Evolutionary conservation across 2,797 vertebrate genomes (phyloP).

Genomic region (Mormyrus hasselquistii): DNA sequence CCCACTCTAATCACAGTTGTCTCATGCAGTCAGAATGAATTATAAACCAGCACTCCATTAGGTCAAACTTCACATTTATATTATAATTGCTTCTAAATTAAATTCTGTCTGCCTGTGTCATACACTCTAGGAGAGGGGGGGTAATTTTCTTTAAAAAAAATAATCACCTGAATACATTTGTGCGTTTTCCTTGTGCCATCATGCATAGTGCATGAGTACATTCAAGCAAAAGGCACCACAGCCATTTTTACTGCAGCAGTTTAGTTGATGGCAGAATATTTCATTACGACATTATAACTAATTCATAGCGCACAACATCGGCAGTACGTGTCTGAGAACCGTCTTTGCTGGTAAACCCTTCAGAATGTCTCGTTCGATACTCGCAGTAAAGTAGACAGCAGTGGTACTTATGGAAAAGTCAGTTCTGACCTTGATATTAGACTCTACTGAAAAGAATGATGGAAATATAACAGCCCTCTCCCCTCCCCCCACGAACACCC

Average conservation of each 20-base stretch:
- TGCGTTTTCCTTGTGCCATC: not conserved
- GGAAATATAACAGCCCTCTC: not conserved
- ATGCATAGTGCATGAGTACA: not conserved
- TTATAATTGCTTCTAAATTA: conserved; percentile 37
- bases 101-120: conserved; percentile 23
- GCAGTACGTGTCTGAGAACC: not conserved
- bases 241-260: not conserved
- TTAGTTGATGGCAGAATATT: not conserved
- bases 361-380: not conserved
- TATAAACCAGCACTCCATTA: conserved; percentile 22
- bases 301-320: not conserved
- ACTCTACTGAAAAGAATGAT: not conserved
- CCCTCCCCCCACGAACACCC: not conserved
- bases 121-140: conserved; percentile 18
- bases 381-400: not conserved
- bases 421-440: not conserved
- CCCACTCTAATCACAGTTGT: conserved; percentile 26
- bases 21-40: conserved; percentile 29
- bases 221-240: not conserved
- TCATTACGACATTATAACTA: not conserved
- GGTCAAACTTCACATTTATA: conserved; percentile 28
- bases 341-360: not conserved
- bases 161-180: not conserved
- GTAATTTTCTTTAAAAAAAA: conserved; percentile 24
- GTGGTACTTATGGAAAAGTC: not conserved